These are phyloP conservation scores for Caracal caracal DNA, from an alignment of 2,113 vertebrate genomes.

Conservation along the genomic window DNA sequence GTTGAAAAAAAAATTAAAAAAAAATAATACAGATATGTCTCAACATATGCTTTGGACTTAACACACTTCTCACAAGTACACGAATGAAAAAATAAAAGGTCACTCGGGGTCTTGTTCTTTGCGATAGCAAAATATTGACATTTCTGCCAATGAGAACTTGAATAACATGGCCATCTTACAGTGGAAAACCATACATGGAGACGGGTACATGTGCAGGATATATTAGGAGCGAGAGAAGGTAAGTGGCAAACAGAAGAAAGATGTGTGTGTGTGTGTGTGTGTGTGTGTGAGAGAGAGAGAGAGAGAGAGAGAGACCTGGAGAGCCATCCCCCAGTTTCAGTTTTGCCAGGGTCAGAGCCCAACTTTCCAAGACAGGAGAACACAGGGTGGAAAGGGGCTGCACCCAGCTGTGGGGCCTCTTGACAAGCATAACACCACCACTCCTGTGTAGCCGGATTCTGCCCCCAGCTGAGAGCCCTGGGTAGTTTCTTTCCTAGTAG, in stretches of 20 bases:
- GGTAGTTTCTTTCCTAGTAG: neutral
- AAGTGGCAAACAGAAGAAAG: neutral
- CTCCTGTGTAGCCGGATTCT: neutral
- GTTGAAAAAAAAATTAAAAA: too few relatives aligned
- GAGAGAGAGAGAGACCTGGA: neutral
- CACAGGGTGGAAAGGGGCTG: too few relatives aligned
- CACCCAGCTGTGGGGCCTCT: neutral
- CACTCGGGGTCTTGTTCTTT: neutral
- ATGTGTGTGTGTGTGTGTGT: neutral
- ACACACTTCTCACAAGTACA: neutral
- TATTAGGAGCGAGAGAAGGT: neutral
- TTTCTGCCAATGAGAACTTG: neutral
- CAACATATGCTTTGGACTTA: neutral
- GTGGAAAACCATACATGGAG: neutral
- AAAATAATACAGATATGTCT: neutral
- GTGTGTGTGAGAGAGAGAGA: too few relatives aligned
- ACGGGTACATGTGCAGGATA: neutral
- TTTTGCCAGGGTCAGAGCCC: neutral
- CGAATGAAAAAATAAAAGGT: neutral
- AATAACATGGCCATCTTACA: neutral
- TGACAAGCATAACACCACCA: neutral
- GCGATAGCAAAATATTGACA: neutral
- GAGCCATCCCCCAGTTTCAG: neutral
- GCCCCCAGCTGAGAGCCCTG: neutral
- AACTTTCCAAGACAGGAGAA: neutral